Percentiles rank a stretch among this genome's conserved stretches.
These are phyloP conservation scores for Heptranchias perlo DNA, from an alignment of 2,113 vertebrate species.

Conservation along the genomic window DNA sequence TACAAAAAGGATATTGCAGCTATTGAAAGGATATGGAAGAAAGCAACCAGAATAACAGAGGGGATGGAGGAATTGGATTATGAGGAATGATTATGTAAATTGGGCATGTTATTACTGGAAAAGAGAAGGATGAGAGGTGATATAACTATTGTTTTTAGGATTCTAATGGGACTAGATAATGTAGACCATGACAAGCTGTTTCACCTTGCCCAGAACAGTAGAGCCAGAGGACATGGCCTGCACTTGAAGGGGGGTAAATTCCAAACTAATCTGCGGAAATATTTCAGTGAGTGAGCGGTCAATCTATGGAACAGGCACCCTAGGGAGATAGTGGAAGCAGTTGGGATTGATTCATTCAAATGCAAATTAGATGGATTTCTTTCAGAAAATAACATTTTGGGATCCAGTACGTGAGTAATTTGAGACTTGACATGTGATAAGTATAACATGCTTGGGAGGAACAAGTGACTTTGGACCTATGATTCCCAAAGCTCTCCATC, in stretches of 20 bases:
- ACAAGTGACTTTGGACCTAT: background rate
- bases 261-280: background rate
- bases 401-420: background rate
- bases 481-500: background rate
- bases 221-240: no score
- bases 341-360: background rate
- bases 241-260: background rate
- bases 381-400: background rate
- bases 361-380: background rate
- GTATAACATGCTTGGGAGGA: background rate
- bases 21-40: background rate
- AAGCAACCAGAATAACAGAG: background rate
- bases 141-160: background rate
- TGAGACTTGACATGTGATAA: background rate
- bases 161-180: background rate
- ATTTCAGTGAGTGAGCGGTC: background rate
- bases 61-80: background rate
- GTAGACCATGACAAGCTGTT: background rate
- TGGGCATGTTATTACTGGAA: background rate
- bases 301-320: background rate
- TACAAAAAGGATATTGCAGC: background rate
- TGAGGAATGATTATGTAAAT: background rate
- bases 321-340: background rate
- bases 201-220: background rate
- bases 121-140: background rate